Evolutionary conservation across 2,888 invertebrate species (phyloP), one percentile per base, ranked within the genome.

Genomic region (Trachelus tabidus): DNA sequence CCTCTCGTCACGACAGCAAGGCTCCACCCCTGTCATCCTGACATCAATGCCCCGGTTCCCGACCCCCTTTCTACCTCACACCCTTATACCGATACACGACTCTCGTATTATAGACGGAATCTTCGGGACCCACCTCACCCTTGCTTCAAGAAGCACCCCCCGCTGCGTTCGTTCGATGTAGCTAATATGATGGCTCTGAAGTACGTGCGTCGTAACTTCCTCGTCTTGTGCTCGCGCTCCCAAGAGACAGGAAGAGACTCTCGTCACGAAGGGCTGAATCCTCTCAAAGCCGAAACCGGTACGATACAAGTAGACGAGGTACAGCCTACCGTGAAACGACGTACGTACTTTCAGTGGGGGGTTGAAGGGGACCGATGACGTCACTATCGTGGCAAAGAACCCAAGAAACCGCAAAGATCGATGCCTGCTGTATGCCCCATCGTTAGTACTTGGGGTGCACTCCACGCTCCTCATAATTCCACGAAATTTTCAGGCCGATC

Each of bases 401-500:
- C 23, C 56, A 56, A 9, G 56, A 56, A 40, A 23, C 40, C 15
- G 40, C 23, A 23, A 40, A 40, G 23, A 56, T 56, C 56, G 23
- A 56, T 56, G 23, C 23, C 56, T 23, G 23, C 56, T 9, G 9
- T 9, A 9, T 9, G 23, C 23, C 56, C 9, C 23, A 2, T 23
- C 23, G 23, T 23, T 56, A 9, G 56, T 56, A 23, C 56, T 15
- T 23, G 2, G 6, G 56, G 23, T 56, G 23, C 9, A 23, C 56
- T 56, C 56, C 9, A 56, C 9, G 30, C 30, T 31, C 9, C 30
- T 71, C 71, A 79, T 37, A 73, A 78, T 79, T 79, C 76, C 69
- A 77, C 73, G 73, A 83, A 85, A 82, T 82, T 86, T 86, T 81
- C 77, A 69, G 73, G 79, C 71, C 83, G 83, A 85, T 85, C 85